Conservation (phyloP, 2,113 vertebrate species). For the Phasianus colchicus region DNA sequence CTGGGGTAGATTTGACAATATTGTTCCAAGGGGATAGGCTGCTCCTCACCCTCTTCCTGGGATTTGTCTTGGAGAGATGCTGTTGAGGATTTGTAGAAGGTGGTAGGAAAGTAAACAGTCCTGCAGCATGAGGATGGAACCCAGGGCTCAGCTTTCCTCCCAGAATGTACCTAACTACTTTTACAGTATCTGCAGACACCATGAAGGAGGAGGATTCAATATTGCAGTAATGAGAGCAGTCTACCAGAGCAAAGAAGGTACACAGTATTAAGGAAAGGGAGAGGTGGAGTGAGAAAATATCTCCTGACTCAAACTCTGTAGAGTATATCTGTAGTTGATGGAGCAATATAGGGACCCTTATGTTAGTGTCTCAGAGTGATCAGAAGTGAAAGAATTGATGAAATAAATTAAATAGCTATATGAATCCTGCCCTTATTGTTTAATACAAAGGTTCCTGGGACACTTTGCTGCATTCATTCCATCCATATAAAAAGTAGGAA, state of each 20-base stretch:
- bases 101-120: background rate
- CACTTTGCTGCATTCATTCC: background rate
- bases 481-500: background rate
- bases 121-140: background rate
- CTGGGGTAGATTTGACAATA: background rate
- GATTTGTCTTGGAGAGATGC: background rate
- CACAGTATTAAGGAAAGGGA: background rate
- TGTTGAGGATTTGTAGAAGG: background rate
- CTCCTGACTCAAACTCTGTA: background rate
- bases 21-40: background rate
- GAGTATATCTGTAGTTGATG: background rate
- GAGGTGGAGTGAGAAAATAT: background rate
- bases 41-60: background rate
- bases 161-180: fast-evolving
- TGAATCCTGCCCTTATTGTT: background rate
- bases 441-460: background rate
- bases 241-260: background rate
- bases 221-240: background rate
- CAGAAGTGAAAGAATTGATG: background rate
- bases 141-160: background rate
- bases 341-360: background rate
- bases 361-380: background rate
- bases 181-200: fast-evolving
- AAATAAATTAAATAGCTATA: background rate
- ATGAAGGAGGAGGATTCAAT: background rate